These are phyloP conservation scores for Drosophila yooni DNA, from an alignment of 2,888 invertebrate species.

Conservation along the genomic window DNA sequence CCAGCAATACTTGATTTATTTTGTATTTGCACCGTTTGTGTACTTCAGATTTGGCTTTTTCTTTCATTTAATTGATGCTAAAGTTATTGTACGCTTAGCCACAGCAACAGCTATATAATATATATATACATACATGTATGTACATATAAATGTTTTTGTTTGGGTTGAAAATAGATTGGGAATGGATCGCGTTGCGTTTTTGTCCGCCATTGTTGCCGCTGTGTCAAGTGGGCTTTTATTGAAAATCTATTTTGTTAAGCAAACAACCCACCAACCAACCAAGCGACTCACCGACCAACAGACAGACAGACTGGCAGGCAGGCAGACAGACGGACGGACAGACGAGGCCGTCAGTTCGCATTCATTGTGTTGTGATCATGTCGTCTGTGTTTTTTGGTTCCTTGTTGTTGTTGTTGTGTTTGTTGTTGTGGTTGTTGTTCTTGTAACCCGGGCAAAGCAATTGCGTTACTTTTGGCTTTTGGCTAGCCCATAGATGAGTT, in stretches of 20 bases:
- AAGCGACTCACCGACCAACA: constrained; percentile 13
- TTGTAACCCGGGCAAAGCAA: constrained; percentile 59
- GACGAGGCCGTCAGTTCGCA: constrained; percentile 42
- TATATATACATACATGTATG: background rate
- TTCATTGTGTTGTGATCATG: constrained; percentile 63
- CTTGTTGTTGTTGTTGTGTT: constrained; percentile 1
- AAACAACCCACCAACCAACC: constrained; percentile 5
- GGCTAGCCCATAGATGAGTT: constrained; percentile 25
- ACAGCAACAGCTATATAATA: background rate
- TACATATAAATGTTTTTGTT: constrained; percentile 59
- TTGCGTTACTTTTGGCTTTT: constrained; percentile 59
- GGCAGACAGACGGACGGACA: constrained; percentile 4
- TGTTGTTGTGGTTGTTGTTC: constrained; percentile 19
- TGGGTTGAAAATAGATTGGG: constrained; percentile 73
- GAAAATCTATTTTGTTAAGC: constrained; percentile 75
- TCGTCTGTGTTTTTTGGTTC: constrained; percentile 36
- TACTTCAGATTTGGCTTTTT: background rate
- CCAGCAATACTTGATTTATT: background rate
- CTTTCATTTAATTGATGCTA: constrained; percentile 1
- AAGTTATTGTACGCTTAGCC: constrained; percentile 12
- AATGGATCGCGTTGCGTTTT: constrained; percentile 58
- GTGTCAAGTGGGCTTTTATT: constrained; percentile 73
- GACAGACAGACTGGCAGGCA: constrained; percentile 6
- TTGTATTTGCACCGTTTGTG: background rate
- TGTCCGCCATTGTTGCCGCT: constrained; percentile 56